phyloP scores from a whole-genome alignment of 2,113 vertebrate genomes.

The Ctenodactylus gundi region DNA sequence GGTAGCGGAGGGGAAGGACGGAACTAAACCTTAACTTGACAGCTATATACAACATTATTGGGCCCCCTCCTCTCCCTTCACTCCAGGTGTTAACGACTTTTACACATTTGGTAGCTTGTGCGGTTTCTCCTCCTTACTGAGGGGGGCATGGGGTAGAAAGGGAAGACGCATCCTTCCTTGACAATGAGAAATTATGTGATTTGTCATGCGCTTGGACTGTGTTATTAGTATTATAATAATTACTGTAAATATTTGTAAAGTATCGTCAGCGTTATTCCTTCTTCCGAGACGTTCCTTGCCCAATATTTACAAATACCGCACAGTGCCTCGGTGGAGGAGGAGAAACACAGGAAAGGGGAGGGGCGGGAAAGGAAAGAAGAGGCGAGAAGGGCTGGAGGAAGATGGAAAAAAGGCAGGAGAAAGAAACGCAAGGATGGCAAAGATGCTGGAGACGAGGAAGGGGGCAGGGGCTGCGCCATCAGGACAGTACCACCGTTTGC shows the following conservation, averaged over 20 bases:
- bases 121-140: conserved; percentile 78
- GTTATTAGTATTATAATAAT: conserved; percentile 77
- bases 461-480: conserved; percentile 77
- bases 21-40: conserved; percentile 48
- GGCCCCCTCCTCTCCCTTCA: conserved; percentile 58
- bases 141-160: conserved; percentile 37
- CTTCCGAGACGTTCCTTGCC: conserved; percentile 83
- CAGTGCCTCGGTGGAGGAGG: conserved; percentile 75
- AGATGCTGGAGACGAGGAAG: conserved; percentile 36
- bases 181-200: conserved; percentile 85
- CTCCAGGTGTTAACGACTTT: conserved; percentile 65
- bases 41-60: conserved; percentile 76
- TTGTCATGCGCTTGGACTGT: conserved; percentile 85
- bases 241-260: conserved; percentile 79
- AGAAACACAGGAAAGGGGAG: conserved; percentile 45
- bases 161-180: conserved; percentile 76
- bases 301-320: conserved; percentile 87
- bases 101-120: conserved; percentile 79
- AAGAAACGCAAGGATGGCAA: neutral
- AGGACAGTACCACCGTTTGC: conserved; percentile 89
- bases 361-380: neutral
- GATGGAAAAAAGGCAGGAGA: neutral
- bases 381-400: neutral
- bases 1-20: neutral
- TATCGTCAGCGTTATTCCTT: conserved; percentile 78